A percentile compares a stretch with the other conserved stretches of the same genome.
Evolutionary conservation across 2,797 vertebrate genomes (phyloP).

Genomic region (Pangasius mekongensis): DNA sequence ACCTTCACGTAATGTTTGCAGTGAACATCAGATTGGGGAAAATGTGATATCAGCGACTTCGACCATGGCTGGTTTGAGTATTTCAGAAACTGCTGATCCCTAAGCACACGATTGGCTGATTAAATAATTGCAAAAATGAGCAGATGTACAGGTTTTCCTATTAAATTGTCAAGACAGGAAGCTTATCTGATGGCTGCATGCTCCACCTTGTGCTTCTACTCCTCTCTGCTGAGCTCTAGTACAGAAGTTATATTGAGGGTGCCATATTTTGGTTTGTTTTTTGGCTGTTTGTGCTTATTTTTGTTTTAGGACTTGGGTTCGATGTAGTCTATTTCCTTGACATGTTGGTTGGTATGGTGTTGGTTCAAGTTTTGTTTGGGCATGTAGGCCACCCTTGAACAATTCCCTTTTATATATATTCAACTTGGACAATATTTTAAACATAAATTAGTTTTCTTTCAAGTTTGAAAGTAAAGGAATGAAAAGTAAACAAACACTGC

Average conservation of each 20-base stretch:
- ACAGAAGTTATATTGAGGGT: background rate
- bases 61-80: background rate
- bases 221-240: background rate
- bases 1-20: too few species aligned
- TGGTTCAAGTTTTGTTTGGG: conserved; percentile 1
- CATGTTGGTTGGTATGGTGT: background rate
- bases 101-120: background rate
- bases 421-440: background rate
- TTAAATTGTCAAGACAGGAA: background rate
- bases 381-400: background rate
- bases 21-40: too few species aligned
- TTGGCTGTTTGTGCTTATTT: background rate
- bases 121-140: conserved; percentile 2
- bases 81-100: background rate
- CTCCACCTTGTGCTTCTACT: background rate
- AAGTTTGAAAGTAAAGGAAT: background rate
- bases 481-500: background rate
- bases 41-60: background rate
- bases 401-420: background rate
- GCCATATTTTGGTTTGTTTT: background rate
- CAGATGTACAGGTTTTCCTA: background rate
- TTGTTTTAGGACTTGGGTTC: background rate
- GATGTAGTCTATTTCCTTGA: background rate
- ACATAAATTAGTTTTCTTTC: background rate
- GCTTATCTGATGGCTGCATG: background rate